Evolutionary conservation across 2,113 vertebrate species (phyloP).

Genomic region (Pseudorhombus dupliciocellatus): DNA sequence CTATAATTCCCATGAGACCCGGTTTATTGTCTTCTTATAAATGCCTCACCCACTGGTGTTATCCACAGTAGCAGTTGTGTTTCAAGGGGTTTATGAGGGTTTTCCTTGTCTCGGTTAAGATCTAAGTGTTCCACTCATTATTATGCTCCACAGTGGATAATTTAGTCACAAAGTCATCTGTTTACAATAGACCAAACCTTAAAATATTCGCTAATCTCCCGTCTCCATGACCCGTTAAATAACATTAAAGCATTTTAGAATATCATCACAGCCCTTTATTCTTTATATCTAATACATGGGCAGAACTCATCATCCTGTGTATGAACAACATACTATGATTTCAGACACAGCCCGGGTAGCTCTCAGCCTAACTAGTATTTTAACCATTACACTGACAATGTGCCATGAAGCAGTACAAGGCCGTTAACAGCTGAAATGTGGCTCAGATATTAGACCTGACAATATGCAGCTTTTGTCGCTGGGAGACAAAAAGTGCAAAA

Average conservation of each 20-base stretch:
- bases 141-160: constrained; percentile 24
- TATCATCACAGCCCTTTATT: constrained; percentile 25
- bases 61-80: constrained; percentile 58
- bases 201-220: constrained; percentile 20
- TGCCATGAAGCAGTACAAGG: not conserved
- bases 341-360: not conserved
- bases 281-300: constrained; percentile 4
- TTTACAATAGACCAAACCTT: constrained; percentile 31
- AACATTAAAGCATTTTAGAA: constrained; percentile 7
- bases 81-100: constrained; percentile 46
- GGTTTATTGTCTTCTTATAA: constrained; percentile 72
- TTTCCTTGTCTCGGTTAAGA: constrained; percentile 44
- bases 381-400: not conserved
- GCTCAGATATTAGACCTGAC: constrained; percentile 47
- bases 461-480: constrained; percentile 29
- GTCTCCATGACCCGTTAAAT: not conserved
- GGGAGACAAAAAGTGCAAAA: constrained; percentile 36
- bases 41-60: constrained; percentile 63
- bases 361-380: not conserved
- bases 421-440: constrained; percentile 55
- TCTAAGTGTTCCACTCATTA: constrained; percentile 58
- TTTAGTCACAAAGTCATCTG: constrained; percentile 35
- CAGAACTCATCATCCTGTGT: not conserved
- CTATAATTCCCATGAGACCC: constrained; percentile 60
- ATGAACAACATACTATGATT: not conserved